Conservation (phyloP, 2,113 vertebrate species). For the Symphodus melops region DNA sequence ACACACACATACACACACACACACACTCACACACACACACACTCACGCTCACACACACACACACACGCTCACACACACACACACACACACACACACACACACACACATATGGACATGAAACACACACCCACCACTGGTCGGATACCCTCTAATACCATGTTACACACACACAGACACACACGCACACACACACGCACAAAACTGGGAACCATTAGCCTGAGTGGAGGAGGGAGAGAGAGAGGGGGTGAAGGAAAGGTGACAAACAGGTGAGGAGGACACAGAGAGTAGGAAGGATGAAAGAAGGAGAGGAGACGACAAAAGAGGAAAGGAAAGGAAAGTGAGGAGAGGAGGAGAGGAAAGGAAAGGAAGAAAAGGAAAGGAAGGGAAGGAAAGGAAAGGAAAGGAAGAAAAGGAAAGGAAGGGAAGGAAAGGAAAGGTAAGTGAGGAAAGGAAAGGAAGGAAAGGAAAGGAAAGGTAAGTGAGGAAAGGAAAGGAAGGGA, state of each 20-base stretch:
- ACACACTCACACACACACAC: slow-evolving; percentile 14
- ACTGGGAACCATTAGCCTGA: slow-evolving; percentile 89
- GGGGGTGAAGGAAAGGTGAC: background rate
- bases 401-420: background rate
- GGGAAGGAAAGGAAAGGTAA: background rate
- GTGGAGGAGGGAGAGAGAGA: slow-evolving; percentile 71
- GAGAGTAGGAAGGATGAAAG: background rate
- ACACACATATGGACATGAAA: slow-evolving; percentile 49
- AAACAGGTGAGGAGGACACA: background rate
- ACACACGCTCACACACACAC: slow-evolving; percentile 52
- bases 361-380: background rate
- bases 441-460: background rate
- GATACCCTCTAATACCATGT: slow-evolving; percentile 61
- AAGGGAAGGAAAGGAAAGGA: background rate
- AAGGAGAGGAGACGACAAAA: background rate
- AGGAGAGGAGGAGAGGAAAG: background rate
- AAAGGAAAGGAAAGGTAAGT: background rate
- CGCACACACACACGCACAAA: slow-evolving; percentile 36
- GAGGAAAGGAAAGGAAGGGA: background rate
- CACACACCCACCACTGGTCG: slow-evolving; percentile 53
- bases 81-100: slow-evolving; percentile 59
- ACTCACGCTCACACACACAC: slow-evolving; percentile 42
- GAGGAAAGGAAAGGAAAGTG: background rate
- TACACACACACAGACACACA: slow-evolving; percentile 28
- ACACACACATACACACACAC: slow-evolving; percentile 62